Base-by-base conservation (phyloP, 2,888 invertebrate genomes). In the Branchellion lobata region DNA sequence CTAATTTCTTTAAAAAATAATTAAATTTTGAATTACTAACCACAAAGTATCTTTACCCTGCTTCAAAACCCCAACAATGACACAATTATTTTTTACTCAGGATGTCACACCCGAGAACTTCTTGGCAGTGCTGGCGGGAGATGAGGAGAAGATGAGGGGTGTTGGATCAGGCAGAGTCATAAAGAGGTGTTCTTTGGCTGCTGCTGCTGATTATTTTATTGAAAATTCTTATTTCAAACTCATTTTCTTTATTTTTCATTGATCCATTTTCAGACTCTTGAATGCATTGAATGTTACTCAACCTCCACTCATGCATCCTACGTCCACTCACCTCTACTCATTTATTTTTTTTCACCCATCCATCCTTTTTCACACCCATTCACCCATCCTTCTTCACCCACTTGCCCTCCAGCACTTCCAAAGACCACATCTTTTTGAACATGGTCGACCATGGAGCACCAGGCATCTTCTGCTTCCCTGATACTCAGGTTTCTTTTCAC, bases 361-460 rank as follows among this genome's bases (percentile, higher is more conserved):
- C n/a, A n/a, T n/a, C n/a, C n/a, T n/a, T n/a, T n/a, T n/a, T n/a
- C n/a, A n/a, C n/a, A n/a, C n/a, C n/a, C n/a, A n/a, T n/a, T n/a
- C n/a, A n/a, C n/a, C n/a, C n/a, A n/a, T n/a, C n/a, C n/a, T n/a
- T n/a, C 40, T 40, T 40, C 40, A 8, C 40, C 14, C 40, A 18
- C 3, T 5, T 14, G 3, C 61, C n/a, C 21, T 18, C 24, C 76
- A 77, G 90, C 85, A 90, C 89, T 29, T 88, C 89, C 8, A 86
- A 90, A 82, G 91, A 91, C 84, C 88, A 89, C 82, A 86, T 91
- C 27, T 91, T 91, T 86, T 88, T 91, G 71, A 90, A 90, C 85
- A 91, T 91, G 87, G 89, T 89, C 47, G 91, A 91, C 84, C 91
- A 91, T 84, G 91, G 91, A 71, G 90, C 89, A 24, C 88, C 89